Evolutionary conservation across 2,888 invertebrate genomes (phyloP), one percentile per base, ranked within the genome.

Genomic region (Trichogramma dendrolimi): DNA sequence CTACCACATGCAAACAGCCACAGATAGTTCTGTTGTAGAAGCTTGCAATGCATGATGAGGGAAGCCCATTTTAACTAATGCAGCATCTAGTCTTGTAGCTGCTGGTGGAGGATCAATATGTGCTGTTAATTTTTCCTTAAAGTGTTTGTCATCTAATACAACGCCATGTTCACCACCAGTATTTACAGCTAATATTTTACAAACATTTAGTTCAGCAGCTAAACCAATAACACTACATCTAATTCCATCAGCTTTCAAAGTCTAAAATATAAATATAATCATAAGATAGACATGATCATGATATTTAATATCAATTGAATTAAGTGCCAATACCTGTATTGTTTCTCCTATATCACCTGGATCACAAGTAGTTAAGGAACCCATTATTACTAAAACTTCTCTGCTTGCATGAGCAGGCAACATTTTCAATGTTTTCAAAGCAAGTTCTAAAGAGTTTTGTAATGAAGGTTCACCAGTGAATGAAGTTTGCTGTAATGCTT

Each of bases 341-440:
- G 96, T 96, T 61, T 84, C 82, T 67, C 85, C 87, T 48, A 99
- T 94, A 75, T 98, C 95, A 14, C 91, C 88, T 2, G 98, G 98
- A 82, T 99, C 99, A 78, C 98, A 97, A 0, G 97, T 95, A 0
- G 97, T 96, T 39, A 99, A 83, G 70, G 96, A 95, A 4, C 94
- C 95, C 83, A 95, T 89, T 39, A 99, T 84, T 3, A 97, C 83
- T 6, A 99, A 82, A 43, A 99, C 85, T 82, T 99, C 99, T 70
- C 96, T 84, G 63, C 97, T 97, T 0, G 96, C 93, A 81, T 99
- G 98, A 0, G 90, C 87, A 0, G 99, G 98, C 70, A 98, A 84
- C 57, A 94, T 87, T 76, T 88, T 89, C 8, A 99, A 83, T 0
- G 92, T 89, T 70, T 91, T 86, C 8, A 90, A 80, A 0, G 96